A percentile compares a stretch with the other conserved stretches of the same genome.
Conservation (phyloP, 2,888 invertebrate genomes). For the Watsonalla cultraria region DNA sequence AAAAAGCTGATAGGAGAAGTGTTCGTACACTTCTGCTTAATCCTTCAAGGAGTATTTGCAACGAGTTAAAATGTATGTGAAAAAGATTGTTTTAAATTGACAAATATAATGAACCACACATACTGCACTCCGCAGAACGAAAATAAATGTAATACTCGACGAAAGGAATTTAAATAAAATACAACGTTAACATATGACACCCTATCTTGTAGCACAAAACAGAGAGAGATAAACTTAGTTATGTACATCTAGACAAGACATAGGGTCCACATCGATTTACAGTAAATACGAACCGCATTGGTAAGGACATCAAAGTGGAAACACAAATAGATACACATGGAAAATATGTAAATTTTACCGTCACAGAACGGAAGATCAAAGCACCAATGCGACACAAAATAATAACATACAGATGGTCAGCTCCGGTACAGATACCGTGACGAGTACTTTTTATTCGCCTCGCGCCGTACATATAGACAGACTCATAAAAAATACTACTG, state of each 20-base stretch:
- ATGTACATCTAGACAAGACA: slow-evolving; percentile 21
- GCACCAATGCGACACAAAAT: slow-evolving; percentile 15
- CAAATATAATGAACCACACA: too few species aligned
- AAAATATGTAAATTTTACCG: slow-evolving; percentile 75
- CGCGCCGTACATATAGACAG: too few species aligned
- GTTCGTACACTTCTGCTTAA: too few species aligned
- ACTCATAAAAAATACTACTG: too few species aligned
- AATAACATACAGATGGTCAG: too few species aligned
- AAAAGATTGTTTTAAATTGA: too few species aligned
- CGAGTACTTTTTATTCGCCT: too few species aligned
- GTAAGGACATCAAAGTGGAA: slow-evolving; percentile 67
- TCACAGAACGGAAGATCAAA: slow-evolving; percentile 64
- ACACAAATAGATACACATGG: slow-evolving; percentile 53
- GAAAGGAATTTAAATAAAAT: slow-evolving; percentile 1
- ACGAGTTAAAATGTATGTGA: too few species aligned
- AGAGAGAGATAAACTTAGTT: slow-evolving; percentile 21
- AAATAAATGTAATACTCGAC: background rate
- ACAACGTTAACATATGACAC: background rate
- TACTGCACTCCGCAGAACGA: too few species aligned
- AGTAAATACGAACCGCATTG: slow-evolving; percentile 41
- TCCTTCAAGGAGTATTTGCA: too few species aligned
- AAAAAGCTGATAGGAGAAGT: too few species aligned
- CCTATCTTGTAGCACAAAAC: slow-evolving; percentile 7
- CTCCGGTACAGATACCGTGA: too few species aligned
- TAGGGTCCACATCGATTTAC: slow-evolving; percentile 36